Conservation (phyloP, 1,140 invertebrate species). For the Chrysopa pallens region DNA sequence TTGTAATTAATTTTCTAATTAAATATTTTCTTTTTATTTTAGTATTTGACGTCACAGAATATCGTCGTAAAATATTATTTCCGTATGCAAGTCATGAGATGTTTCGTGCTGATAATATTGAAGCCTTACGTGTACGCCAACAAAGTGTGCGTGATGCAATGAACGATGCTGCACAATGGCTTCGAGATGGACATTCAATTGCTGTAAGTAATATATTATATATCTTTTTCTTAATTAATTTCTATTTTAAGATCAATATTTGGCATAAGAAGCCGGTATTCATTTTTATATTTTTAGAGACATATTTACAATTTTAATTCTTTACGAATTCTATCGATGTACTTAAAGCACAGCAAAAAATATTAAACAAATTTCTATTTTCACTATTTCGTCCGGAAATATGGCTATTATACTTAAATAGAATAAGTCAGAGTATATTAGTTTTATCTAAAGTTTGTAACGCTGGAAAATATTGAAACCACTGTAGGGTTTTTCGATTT, state of each 20-base stretch:
- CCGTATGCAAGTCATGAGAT: constrained; percentile 68
- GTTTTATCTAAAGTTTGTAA: no score
- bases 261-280: no score
- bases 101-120: constrained; percentile 66
- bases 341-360: no score
- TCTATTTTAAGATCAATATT: background rate
- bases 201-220: constrained; percentile 39
- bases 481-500: no score
- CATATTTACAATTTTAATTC: no score
- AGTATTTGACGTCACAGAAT: constrained; percentile 80
- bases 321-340: no score
- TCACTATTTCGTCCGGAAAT: no score
- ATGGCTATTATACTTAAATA: no score
- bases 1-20: background rate
- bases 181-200: constrained; percentile 56
- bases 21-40: constrained; percentile 16
- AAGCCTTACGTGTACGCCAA: constrained; percentile 56
- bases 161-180: constrained; percentile 62
- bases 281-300: no score
- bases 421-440: no score
- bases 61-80: constrained; percentile 57
- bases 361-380: no score
- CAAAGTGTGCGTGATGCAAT: constrained; percentile 69
- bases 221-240: background rate
- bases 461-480: no score